Conservation (phyloP, 2,797 vertebrate species). For the Picus viridis region DNA sequence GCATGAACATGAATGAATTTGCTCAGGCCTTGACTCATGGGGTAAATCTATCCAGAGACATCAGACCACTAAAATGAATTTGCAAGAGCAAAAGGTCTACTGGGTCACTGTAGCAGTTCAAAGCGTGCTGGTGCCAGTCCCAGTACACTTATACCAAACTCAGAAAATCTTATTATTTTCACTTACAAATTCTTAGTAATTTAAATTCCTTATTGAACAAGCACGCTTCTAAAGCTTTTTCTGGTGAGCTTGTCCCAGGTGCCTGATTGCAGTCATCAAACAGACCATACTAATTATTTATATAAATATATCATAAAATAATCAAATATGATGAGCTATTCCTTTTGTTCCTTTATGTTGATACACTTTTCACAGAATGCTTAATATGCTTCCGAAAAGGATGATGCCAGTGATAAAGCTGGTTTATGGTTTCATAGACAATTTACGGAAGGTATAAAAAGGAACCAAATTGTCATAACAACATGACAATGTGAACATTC, state of each 20-base stretch:
- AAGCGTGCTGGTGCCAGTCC: neutral
- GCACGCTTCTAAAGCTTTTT: constrained; percentile 34
- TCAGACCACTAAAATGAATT: constrained; percentile 34
- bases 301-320: constrained; percentile 75
- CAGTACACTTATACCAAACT: neutral
- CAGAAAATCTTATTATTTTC: constrained; percentile 47
- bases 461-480: constrained; percentile 84
- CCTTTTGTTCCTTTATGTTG: constrained; percentile 73
- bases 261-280: constrained; percentile 64
- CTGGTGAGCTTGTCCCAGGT: constrained; percentile 53
- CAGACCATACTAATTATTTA: constrained; percentile 66
- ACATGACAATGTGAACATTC: constrained; percentile 83
- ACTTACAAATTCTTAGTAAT: constrained; percentile 8
- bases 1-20: constrained; percentile 44
- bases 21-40: neutral
- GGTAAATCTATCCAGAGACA: constrained; percentile 15
- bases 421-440: constrained; percentile 81
- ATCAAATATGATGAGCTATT: constrained; percentile 68
- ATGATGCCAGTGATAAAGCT: constrained; percentile 78
- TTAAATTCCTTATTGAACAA: constrained; percentile 32
- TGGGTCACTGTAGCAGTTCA: constrained; percentile 9
- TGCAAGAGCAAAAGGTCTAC: constrained; percentile 27
- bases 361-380: constrained; percentile 75
- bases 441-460: constrained; percentile 82
- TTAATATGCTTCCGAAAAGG: constrained; percentile 80